Conservation (phyloP, 2,113 vertebrate genomes). For the Ammodytes marinus region DNA sequence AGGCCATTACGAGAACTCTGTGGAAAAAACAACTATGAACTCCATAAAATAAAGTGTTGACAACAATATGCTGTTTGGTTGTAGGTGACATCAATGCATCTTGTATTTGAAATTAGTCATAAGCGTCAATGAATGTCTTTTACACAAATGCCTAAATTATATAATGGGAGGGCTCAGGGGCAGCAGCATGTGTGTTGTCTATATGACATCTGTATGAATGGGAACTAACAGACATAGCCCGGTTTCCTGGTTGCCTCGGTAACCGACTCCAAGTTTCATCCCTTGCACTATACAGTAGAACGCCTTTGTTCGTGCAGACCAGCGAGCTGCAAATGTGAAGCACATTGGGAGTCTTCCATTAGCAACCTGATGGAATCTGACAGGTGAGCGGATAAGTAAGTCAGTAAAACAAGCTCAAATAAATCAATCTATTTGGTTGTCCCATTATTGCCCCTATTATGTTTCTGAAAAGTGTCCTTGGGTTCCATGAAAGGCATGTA, state of each 20-base stretch:
- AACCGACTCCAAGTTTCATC: conserved; percentile 61
- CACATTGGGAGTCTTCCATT: conserved; percentile 19
- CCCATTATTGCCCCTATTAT: too few relatives aligned
- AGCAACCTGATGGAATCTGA: not conserved
- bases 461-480: too few relatives aligned
- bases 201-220: conserved; percentile 19
- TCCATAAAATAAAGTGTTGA: not conserved
- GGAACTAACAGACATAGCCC: conserved; percentile 47
- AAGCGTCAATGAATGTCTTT: not conserved
- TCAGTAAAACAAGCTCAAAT: not conserved
- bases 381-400: not conserved
- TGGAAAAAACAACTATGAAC: too few relatives aligned
- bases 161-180: not conserved
- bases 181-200: conserved; percentile 22
- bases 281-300: conserved; percentile 29
- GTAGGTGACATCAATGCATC: not conserved
- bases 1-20: too few relatives aligned
- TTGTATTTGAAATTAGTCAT: not conserved
- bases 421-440: too few relatives aligned
- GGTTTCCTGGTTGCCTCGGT: conserved; percentile 68
- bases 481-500: too few relatives aligned
- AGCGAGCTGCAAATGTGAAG: conserved; percentile 1
- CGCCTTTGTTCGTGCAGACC: conserved; percentile 17
- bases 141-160: not conserved
- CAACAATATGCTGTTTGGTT: not conserved